Evolutionary conservation across 1,140 invertebrate genomes (phyloP).

Genomic region (Temnothorax longispinosus): DNA sequence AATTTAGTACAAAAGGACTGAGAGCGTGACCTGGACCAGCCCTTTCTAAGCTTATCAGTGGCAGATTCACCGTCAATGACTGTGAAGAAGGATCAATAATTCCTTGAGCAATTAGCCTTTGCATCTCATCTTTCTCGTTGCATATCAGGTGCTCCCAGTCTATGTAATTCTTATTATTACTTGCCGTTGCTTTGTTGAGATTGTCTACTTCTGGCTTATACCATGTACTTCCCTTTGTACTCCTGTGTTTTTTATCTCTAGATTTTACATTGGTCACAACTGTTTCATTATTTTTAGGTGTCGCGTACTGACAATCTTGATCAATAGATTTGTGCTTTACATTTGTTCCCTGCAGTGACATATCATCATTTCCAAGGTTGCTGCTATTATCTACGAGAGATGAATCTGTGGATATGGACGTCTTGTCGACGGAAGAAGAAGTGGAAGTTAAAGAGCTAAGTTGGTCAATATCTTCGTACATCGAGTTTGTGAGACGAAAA

Average conservation of each 20-base stretch:
- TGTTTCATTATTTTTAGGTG: conserved; percentile 60
- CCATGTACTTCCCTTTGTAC: conserved; percentile 73
- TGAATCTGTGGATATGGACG: conserved; percentile 80
- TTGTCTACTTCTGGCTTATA: conserved; percentile 65
- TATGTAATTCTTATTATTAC: conserved; percentile 70
- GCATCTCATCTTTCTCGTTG: conserved; percentile 78
- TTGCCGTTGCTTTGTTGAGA: conserved; percentile 37
- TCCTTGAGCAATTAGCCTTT: conserved; percentile 76
- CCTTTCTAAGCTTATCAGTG: conserved; percentile 80
- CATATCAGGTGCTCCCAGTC: conserved; percentile 80
- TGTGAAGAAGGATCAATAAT: conserved; percentile 73
- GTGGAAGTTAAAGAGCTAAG: conserved; percentile 78
- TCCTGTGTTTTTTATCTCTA: conserved; percentile 57
- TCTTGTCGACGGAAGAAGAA: conserved; percentile 78
- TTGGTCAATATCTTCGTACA: conserved; percentile 82
- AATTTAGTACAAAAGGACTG: conserved; percentile 80
- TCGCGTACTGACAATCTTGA: conserved; percentile 48
- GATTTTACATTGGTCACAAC: conserved; percentile 33
- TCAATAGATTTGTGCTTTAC: conserved; percentile 28
- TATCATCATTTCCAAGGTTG: conserved; percentile 53
- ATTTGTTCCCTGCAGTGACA: conserved; percentile 36
- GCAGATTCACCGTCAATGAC: conserved; percentile 77
- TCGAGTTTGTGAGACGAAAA: conserved; percentile 81
- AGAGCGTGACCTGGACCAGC: conserved; percentile 76
- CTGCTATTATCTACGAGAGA: conserved; percentile 69